Percentiles rank a stretch among this genome's conserved stretches.
These are phyloP conservation scores for Tolypeutes matacus DNA, from an alignment of 2,797 vertebrate genomes.

Conservation along the genomic window DNA sequence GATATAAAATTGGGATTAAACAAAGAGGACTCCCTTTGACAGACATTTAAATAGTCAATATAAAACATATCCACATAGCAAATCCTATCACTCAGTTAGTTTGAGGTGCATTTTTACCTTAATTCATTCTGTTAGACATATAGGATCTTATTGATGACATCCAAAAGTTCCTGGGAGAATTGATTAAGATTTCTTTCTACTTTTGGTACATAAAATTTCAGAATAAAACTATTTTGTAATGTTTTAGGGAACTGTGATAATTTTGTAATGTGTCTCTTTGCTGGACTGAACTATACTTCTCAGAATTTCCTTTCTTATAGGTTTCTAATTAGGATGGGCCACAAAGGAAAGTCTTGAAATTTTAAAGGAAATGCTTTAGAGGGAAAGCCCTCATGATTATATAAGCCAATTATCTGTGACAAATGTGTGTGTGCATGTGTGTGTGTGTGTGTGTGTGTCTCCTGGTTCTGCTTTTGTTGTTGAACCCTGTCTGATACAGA, in stretches of 20 bases:
- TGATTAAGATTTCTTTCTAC: neutral
- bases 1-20: neutral
- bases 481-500: neutral
- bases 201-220: constrained; percentile 16
- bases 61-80: constrained; percentile 31
- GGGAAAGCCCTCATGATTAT: neutral
- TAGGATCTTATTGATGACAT: neutral
- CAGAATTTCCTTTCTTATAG: neutral
- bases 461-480: neutral
- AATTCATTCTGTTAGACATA: neutral
- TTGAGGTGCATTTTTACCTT: constrained; percentile 2
- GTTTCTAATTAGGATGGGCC: neutral
- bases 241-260: neutral
- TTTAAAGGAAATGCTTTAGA: constrained; percentile 27
- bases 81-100: neutral
- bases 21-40: neutral
- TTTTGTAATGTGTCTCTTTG: neutral
- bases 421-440: neutral
- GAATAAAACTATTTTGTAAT: neutral
- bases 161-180: neutral
- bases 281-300: neutral
- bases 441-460: neutral
- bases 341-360: neutral
- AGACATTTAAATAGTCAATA: neutral
- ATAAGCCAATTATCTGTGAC: neutral